Conservation (phyloP, 2,113 vertebrate genomes). For the Antigone vipio region DNA sequence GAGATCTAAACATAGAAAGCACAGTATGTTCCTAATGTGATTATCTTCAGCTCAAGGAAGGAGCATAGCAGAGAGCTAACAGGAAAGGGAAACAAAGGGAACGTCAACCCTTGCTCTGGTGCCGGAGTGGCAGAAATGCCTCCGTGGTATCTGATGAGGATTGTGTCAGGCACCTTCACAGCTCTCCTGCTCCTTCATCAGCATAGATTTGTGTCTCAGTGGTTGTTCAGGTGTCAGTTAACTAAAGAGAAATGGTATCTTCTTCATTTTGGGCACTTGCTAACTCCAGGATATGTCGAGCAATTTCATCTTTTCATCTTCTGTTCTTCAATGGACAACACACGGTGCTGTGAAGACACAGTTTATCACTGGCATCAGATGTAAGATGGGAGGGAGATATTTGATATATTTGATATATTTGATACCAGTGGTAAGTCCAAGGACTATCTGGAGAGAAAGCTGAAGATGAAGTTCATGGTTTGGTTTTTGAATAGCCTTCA, state of each 20-base stretch:
- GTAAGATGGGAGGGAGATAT: background rate
- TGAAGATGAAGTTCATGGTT: background rate
- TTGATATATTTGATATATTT: background rate
- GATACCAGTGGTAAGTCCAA: background rate
- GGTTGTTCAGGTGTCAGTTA: background rate
- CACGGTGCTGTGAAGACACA: background rate
- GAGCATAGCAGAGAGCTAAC: background rate
- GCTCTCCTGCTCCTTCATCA: background rate
- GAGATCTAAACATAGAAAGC: slow-evolving; percentile 11
- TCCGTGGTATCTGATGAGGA: background rate
- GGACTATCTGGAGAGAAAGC: background rate
- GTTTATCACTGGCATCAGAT: background rate
- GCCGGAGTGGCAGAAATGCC: background rate
- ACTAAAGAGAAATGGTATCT: background rate
- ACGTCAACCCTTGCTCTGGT: background rate
- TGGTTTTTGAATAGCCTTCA: background rate
- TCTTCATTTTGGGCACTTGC: background rate
- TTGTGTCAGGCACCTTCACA: background rate
- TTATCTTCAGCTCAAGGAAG: slow-evolving; percentile 4
- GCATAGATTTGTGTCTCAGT: rapidly evolving
- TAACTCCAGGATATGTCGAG: background rate
- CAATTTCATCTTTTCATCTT: background rate
- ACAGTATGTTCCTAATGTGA: slow-evolving; percentile 5
- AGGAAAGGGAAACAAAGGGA: background rate
- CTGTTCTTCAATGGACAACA: background rate